Evolutionary conservation across 2,888 invertebrate genomes (phyloP).

Genomic region (Neoitamus cyanurus): DNA sequence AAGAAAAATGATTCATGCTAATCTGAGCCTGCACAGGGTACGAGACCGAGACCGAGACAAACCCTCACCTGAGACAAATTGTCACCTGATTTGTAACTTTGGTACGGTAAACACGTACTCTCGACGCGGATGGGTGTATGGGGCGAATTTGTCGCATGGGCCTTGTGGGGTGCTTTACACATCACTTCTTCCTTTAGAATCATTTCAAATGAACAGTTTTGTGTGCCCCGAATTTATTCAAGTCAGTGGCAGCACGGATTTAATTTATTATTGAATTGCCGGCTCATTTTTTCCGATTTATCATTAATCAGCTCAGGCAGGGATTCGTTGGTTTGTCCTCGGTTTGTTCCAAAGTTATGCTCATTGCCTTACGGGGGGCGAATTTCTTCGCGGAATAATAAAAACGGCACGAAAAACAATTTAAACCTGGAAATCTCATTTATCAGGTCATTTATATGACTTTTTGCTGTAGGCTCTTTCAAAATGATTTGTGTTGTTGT

Average conservation of each 20-base stretch:
- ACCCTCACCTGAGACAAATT: conserved; percentile 50
- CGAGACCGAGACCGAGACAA: conserved; percentile 22
- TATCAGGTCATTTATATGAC: background rate
- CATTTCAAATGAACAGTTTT: conserved; percentile 37
- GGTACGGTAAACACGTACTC: conserved; percentile 35
- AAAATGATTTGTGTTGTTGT: too few species aligned
- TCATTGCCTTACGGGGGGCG: background rate
- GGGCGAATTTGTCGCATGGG: background rate
- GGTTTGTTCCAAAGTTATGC: background rate
- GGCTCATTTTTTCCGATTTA: conserved; percentile 19
- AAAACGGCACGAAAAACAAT: background rate
- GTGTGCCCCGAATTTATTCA: conserved; percentile 7
- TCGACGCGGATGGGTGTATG: background rate
- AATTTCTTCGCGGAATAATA: background rate
- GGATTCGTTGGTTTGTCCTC: background rate
- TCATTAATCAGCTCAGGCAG: background rate
- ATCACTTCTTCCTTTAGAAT: conserved; percentile 26
- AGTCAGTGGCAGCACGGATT: conserved; percentile 11
- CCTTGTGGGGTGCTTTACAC: conserved; percentile 18
- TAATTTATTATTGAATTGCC: conserved; percentile 22
- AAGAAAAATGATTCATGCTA: conserved; percentile 46
- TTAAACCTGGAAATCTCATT: background rate
- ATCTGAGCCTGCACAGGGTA: conserved; percentile 11
- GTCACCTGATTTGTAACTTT: conserved; percentile 49
- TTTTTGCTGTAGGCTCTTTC: too few species aligned